Percentiles rank a stretch among this genome's conserved stretches.
These are phyloP conservation scores for Adelognathus sp. DNA, from an alignment of 2,888 invertebrate genomes.

Conservation along the genomic window DNA sequence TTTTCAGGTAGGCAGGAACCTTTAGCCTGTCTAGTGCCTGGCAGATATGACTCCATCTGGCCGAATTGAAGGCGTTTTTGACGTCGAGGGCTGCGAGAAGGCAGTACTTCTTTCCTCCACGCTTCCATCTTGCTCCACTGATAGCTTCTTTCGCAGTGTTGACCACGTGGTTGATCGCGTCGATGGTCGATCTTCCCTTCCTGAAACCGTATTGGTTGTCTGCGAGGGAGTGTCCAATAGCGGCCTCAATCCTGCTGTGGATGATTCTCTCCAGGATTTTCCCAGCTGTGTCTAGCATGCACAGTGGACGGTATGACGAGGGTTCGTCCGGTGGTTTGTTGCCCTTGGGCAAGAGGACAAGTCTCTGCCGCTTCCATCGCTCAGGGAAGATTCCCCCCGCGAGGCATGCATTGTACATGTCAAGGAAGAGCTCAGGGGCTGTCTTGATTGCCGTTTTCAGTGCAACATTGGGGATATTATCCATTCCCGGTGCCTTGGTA, in stretches of 20 bases:
- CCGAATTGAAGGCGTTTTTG: slow-evolving; percentile 57
- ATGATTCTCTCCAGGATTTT: slow-evolving; percentile 53
- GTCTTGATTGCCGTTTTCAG: slow-evolving; percentile 51
- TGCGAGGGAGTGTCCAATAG: slow-evolving; percentile 5
- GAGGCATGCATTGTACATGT: slow-evolving; percentile 47
- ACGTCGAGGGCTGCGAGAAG: slow-evolving; percentile 44
- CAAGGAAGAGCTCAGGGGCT: slow-evolving; percentile 55
- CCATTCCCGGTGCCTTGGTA: slow-evolving; percentile 59
- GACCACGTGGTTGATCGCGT: slow-evolving; percentile 39
- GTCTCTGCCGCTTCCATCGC: slow-evolving; percentile 51
- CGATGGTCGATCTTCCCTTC: slow-evolving; percentile 40
- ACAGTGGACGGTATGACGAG: slow-evolving; percentile 48
- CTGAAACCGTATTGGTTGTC: slow-evolving; percentile 55
- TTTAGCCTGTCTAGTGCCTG: slow-evolving; percentile 30
- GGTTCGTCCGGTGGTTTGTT: slow-evolving; percentile 52
- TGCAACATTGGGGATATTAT: slow-evolving; percentile 58
- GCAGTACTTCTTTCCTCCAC: slow-evolving; percentile 29
- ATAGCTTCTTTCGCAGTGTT: slow-evolving; percentile 29
- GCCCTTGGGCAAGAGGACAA: slow-evolving; percentile 59
- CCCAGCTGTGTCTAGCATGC: slow-evolving; percentile 59
- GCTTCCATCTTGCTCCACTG: slow-evolving; percentile 41
- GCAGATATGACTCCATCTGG: slow-evolving; percentile 27
- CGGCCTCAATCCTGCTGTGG: slow-evolving; percentile 27
- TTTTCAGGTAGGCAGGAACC: slow-evolving; percentile 53
- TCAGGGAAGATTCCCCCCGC: slow-evolving; percentile 55